A percentile compares a stretch with the other conserved stretches of the same genome.
phyloP scores from a whole-genome alignment of 2,888 invertebrate species.

The Tenthredo distinguenda region DNA sequence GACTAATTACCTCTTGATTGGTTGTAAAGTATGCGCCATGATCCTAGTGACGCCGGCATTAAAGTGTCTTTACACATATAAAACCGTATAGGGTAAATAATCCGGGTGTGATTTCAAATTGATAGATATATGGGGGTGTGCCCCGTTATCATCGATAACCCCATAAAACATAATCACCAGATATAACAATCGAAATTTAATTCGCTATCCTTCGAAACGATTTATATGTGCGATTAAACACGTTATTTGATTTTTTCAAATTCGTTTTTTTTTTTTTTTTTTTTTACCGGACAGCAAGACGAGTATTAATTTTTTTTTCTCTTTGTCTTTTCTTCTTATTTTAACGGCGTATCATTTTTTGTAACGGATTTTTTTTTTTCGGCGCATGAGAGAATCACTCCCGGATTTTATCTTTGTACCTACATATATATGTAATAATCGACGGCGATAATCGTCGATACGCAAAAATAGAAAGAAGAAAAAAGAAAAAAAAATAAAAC shows the following conservation, averaged over 20 bases:
- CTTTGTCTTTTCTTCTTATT: too few species aligned
- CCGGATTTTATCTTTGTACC: neutral
- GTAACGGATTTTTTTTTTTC: neutral
- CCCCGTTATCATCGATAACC: too few species aligned
- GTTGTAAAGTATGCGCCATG: neutral
- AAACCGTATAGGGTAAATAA: conserved; percentile 10
- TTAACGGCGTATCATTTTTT: neutral
- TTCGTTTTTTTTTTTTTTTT: too few species aligned
- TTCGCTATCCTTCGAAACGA: too few species aligned
- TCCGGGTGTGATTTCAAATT: neutral
- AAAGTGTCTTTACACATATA: neutral
- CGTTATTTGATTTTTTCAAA: too few species aligned
- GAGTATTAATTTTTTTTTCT: too few species aligned
- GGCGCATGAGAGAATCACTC: neutral
- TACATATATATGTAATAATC: neutral
- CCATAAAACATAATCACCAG: neutral
- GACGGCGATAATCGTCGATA: neutral
- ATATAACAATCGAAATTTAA: too few species aligned
- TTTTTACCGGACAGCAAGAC: too few species aligned
- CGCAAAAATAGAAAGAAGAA: too few species aligned
- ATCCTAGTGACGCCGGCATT: neutral
- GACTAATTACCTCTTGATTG: conserved; percentile 24
- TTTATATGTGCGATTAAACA: neutral
- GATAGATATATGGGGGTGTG: neutral
- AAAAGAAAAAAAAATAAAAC: neutral